phyloP scores from a whole-genome alignment of 2,888 invertebrate genomes.

The Erebia aethiops region DNA sequence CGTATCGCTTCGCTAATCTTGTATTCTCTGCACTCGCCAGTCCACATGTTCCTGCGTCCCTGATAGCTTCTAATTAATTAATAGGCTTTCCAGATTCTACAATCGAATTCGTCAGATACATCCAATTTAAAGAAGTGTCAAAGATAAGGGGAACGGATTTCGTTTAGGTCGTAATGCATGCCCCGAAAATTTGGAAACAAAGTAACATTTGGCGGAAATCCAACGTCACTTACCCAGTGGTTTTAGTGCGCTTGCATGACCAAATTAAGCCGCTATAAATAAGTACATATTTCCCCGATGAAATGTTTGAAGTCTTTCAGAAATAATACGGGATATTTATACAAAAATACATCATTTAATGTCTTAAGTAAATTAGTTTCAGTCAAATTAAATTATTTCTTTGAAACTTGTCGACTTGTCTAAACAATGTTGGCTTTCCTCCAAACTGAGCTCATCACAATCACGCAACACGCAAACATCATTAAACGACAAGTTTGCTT shows the following conservation, averaged over 20 bases:
- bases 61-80: conserved; percentile 58
- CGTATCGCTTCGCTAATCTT: conserved; percentile 67
- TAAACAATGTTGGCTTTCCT: conserved; percentile 59
- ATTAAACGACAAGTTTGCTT: conserved; percentile 67
- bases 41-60: conserved; percentile 54
- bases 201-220: conserved; percentile 74
- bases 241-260: conserved; percentile 64
- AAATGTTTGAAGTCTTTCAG: conserved; percentile 11
- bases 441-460: conserved; percentile 66
- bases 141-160: conserved; percentile 25
- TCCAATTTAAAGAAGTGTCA: conserved; percentile 18
- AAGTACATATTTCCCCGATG: conserved; percentile 12
- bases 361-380: conserved; percentile 14
- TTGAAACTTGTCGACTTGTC: conserved; percentile 44
- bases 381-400: conserved; percentile 21
- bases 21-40: conserved; percentile 53
- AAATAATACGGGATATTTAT: conserved; percentile 6
- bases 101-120: background rate
- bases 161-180: conserved; percentile 51
- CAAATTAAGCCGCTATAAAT: conserved; percentile 59
- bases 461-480: conserved; percentile 66
- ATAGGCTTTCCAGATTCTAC: conserved; percentile 26
- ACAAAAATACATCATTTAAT: conserved; percentile 6
- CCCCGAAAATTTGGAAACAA: conserved; percentile 63
- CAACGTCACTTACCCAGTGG: conserved; percentile 73